A percentile compares a stretch with the other conserved stretches of the same genome.
Conservation (phyloP, 2,888 invertebrate genomes). For the Reticulitermes lucifugus region DNA sequence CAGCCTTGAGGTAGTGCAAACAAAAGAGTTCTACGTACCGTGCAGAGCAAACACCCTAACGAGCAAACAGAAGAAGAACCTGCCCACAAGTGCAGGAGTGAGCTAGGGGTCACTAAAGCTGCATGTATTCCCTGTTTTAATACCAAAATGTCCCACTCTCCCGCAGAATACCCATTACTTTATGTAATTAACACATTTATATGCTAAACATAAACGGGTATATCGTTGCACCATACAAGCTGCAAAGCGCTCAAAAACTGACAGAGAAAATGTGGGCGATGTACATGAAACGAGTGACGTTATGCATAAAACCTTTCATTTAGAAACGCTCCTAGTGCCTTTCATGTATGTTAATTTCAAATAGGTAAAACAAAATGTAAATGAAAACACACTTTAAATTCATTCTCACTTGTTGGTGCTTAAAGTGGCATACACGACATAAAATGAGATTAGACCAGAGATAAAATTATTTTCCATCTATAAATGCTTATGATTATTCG, state of each 20-base stretch:
- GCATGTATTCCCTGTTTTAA: background rate
- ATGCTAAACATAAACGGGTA: background rate
- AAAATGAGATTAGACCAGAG: too few relatives aligned
- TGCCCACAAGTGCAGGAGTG: background rate
- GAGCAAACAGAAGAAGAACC: background rate
- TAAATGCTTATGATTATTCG: too few relatives aligned
- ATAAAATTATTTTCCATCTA: too few relatives aligned
- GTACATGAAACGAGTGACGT: too few relatives aligned
- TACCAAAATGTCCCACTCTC: background rate
- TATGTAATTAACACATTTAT: slow-evolving; percentile 7
- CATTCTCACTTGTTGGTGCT: too few relatives aligned
- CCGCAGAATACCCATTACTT: background rate
- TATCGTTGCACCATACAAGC: background rate
- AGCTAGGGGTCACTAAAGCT: background rate
- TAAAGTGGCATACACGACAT: too few relatives aligned
- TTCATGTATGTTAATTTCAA: too few relatives aligned
- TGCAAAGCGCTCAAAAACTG: background rate
- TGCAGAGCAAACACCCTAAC: slow-evolving; percentile 6
- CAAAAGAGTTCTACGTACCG: background rate
- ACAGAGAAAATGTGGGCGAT: background rate
- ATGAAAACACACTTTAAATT: too few relatives aligned
- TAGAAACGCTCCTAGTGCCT: too few relatives aligned
- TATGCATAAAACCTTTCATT: too few relatives aligned
- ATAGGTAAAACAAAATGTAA: too few relatives aligned
- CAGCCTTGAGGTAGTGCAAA: background rate